Percentiles rank a stretch among this genome's conserved stretches.
These are phyloP conservation scores for Pelodiscus sinensis DNA, from an alignment of 2,113 vertebrate species.

Conservation along the genomic window DNA sequence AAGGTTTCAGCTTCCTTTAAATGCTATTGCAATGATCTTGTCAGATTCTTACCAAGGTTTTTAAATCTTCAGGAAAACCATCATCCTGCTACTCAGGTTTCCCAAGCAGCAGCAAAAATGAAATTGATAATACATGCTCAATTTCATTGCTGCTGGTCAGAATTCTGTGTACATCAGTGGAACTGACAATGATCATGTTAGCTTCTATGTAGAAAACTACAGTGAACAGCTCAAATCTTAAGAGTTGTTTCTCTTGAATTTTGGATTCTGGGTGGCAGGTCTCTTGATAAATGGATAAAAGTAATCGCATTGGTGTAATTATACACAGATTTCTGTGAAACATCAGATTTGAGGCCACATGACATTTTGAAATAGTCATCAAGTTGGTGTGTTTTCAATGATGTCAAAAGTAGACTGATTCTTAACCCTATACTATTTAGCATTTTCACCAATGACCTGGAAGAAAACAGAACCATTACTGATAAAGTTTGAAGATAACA, in stretches of 20 bases:
- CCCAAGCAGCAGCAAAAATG: not conserved
- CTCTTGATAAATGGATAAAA: not conserved
- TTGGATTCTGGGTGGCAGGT: fast-evolving
- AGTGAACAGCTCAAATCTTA: not conserved
- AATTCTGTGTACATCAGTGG: not conserved
- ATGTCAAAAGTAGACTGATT: not conserved
- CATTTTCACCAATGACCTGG: not conserved
- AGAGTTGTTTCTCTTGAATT: not conserved
- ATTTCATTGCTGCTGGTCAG: not conserved
- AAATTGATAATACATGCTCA: not conserved
- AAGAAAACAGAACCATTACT: not conserved
- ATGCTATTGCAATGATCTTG: not conserved
- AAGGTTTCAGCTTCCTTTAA: not conserved
- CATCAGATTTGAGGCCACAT: not conserved
- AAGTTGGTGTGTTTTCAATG: not conserved
- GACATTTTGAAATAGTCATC: not conserved
- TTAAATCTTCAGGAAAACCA: not conserved
- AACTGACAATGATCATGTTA: not conserved
- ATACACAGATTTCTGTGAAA: not conserved
- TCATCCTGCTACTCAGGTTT: not conserved
- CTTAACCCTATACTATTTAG: not conserved
- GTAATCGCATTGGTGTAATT: not conserved
- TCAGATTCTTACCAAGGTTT: not conserved
- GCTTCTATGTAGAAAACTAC: not conserved
- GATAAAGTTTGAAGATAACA: not conserved